phyloP scores from a whole-genome alignment of 1,140 invertebrate genomes.

The Condylostylus longicornis region DNA sequence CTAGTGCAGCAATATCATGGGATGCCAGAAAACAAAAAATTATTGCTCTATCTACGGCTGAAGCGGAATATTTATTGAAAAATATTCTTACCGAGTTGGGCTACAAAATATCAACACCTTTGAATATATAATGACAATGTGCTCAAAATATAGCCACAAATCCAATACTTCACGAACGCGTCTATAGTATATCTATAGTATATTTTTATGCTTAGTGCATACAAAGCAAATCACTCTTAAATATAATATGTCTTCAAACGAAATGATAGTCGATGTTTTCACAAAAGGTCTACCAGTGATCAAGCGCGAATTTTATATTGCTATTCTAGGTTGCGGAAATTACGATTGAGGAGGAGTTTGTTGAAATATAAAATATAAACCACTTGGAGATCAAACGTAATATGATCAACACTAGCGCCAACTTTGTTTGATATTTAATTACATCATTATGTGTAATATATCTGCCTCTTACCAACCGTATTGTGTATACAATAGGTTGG shows the following conservation, averaged over 20 bases:
- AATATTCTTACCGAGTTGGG: slow-evolving; percentile 8
- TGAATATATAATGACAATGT: slow-evolving; percentile 17
- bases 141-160: slow-evolving; percentile 17
- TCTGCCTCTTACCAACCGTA: too few species aligned
- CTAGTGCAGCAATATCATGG: slow-evolving; percentile 23
- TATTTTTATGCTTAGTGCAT: slow-evolving; percentile 17
- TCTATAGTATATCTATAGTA: slow-evolving; percentile 26
- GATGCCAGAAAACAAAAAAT: slow-evolving; percentile 19
- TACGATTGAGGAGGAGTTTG: too few species aligned
- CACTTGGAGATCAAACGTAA: too few species aligned
- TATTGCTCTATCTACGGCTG: slow-evolving; percentile 26
- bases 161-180: slow-evolving; percentile 15
- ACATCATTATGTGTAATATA: too few species aligned
- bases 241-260: slow-evolving; percentile 10
- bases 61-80: slow-evolving; percentile 31
- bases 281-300: too few species aligned
- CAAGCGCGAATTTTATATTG: too few species aligned
- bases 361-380: too few species aligned
- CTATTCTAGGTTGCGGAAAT: too few species aligned
- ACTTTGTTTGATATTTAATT: too few species aligned
- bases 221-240: slow-evolving; percentile 10
- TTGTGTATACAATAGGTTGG: too few species aligned
- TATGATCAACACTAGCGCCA: too few species aligned
- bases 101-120: slow-evolving; percentile 29
- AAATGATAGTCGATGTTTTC: slow-evolving; percentile 20